Evolutionary conservation across 2,113 vertebrate genomes (phyloP).

Genomic region (Myrmophylax atrothorax): DNA sequence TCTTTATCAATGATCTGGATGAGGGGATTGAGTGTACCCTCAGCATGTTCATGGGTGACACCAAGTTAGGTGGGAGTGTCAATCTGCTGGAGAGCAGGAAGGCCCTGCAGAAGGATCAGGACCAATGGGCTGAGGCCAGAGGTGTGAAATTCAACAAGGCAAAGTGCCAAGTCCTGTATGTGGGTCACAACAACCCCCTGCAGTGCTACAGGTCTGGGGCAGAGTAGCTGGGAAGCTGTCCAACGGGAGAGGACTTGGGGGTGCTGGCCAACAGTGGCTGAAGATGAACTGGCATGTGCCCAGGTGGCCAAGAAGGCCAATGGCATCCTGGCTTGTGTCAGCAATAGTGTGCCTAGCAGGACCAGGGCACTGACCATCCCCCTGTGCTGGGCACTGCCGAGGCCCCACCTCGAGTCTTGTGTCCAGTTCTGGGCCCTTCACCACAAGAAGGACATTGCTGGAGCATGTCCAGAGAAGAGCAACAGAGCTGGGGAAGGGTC

Average conservation of each 20-base stretch:
- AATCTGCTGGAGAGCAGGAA: not conserved
- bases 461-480: not conserved
- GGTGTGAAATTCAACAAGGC: not conserved
- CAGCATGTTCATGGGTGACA: not conserved
- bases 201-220: not conserved
- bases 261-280: not conserved
- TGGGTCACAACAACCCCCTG: not conserved
- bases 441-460: not conserved
- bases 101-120: not conserved
- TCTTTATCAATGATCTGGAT: not conserved
- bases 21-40: not conserved
- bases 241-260: not conserved
- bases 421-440: not conserved
- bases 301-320: too few species aligned
- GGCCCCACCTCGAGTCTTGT: not conserved
- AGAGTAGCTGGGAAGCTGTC: not conserved
- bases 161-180: not conserved
- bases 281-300: not conserved
- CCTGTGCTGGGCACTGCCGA: not conserved
- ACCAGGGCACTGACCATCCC: not conserved
- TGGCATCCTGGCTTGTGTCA: not conserved
- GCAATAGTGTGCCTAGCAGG: not conserved
- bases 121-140: not conserved
- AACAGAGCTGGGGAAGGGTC: accelerated
- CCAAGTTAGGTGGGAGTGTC: not conserved